Evolutionary conservation across 1,140 invertebrate species (phyloP), one percentile per base, ranked within the genome.

Genomic region (Lordiphosa stackelbergi): DNA sequence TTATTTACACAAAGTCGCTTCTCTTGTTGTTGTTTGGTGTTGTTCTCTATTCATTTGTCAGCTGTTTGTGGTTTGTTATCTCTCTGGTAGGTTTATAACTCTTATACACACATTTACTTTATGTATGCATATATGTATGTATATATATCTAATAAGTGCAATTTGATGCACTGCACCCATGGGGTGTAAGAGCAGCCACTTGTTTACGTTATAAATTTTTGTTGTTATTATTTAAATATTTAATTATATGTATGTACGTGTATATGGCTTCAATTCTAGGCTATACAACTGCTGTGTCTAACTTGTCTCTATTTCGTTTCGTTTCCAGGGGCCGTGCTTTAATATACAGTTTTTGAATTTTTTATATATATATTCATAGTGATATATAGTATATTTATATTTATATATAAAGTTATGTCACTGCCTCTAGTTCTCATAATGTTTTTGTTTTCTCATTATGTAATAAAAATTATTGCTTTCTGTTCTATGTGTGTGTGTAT

Each of bases 381-480:
- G 48, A 37, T 58, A 43, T 51, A 31, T 31, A 45, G 16, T 54
- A 37, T 54, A 34, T 48, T 24, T 11, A 38, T 54, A 51, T 52
- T 40, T 69, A 60, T 69, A 51, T 62, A 69, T 70, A 79, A 73
- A 55, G 61, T 73, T 65, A 79, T 79, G 74, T 73, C 75, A 73
- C 49, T 77, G 73, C 73, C 66, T 66, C 62, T 69, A 69, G 62
- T 66, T 66, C 28, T 68, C 60, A 28, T 66, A 55, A 59, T 69
- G 52, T 69, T 65, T 53, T 60, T 51, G 46, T 37, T 35, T 49
- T 65, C 36, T 51, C 42, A 12, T 37, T 40, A 60, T 55, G 52
- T 66, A 66, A 59, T 75, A 79, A 79, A 79, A 79, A 79, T 79
- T 79, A 79, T 79, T 79, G 75, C 75, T 79, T 79, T 79, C 63